Evolutionary conservation across 2,797 vertebrate genomes (phyloP).

Genomic region (Dendrocincla tyrannina): DNA sequence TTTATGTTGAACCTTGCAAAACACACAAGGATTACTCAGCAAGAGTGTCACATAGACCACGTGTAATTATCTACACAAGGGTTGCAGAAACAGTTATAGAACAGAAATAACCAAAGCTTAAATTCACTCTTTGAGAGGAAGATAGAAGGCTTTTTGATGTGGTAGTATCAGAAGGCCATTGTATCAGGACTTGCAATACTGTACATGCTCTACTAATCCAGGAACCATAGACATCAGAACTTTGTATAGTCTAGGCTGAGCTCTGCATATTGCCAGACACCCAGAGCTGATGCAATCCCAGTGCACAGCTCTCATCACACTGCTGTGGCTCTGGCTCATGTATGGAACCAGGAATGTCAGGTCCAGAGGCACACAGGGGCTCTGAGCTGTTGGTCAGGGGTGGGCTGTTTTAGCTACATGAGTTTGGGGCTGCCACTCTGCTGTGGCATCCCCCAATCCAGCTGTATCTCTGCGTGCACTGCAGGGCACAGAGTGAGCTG

Average conservation of each 20-base stretch:
- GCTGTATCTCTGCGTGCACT: background rate
- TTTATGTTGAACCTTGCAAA: conserved; percentile 9
- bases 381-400: background rate
- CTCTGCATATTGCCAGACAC: background rate
- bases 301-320: background rate
- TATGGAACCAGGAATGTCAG: fast-evolving
- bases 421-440: background rate
- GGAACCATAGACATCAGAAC: background rate
- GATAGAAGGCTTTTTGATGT: background rate
- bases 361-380: background rate
- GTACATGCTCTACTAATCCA: background rate
- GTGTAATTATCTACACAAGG: background rate
- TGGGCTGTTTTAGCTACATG: background rate
- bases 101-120: conserved; percentile 4
- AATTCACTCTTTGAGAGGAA: background rate
- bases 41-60: background rate
- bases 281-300: background rate
- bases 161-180: background rate
- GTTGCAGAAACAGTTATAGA: background rate
- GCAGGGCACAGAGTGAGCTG: background rate
- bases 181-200: background rate
- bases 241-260: background rate
- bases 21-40: background rate
- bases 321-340: background rate
- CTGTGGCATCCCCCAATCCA: background rate